Evolutionary conservation across 2,888 invertebrate species (phyloP).

Genomic region (Andrena trimmerana): DNA sequence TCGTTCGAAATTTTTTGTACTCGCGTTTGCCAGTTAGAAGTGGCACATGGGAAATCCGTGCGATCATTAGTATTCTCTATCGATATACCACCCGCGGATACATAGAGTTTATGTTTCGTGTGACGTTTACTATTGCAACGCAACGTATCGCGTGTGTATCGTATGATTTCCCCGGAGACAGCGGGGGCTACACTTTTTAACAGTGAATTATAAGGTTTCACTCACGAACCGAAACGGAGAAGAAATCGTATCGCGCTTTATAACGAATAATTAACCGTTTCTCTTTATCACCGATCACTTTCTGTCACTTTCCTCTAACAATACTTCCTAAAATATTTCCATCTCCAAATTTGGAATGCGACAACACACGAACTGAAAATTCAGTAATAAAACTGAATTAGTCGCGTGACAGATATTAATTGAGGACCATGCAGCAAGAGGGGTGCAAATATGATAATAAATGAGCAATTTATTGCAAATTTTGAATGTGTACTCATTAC

Average conservation of each 20-base stretch:
- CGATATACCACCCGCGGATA: constrained; percentile 61
- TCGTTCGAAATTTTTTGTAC: constrained; percentile 5
- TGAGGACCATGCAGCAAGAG: too few species aligned
- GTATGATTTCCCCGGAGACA: constrained; percentile 67
- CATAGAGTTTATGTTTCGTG: constrained; percentile 68
- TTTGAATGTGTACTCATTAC: too few species aligned
- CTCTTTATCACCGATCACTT: neutral
- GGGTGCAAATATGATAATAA: too few species aligned
- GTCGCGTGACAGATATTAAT: neutral
- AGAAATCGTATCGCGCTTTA: constrained; percentile 20
- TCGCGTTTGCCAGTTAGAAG: constrained; percentile 16
- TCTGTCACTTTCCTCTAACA: neutral
- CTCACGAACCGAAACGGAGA: constrained; percentile 18
- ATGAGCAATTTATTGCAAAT: too few species aligned
- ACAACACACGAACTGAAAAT: neutral
- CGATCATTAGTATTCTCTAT: constrained; percentile 71
- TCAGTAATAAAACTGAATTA: neutral
- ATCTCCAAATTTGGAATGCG: neutral
- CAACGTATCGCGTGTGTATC: constrained; percentile 58
- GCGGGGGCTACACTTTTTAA: constrained; percentile 53
- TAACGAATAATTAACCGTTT: neutral
- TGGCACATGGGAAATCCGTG: constrained; percentile 60
- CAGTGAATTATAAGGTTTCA: constrained; percentile 64
- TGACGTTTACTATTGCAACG: constrained; percentile 65
- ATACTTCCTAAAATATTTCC: too few species aligned